A percentile compares a stretch with the other conserved stretches of the same genome.
Evolutionary conservation across 2,113 vertebrate genomes (phyloP).

Genomic region (Myrmophylax atrothorax): DNA sequence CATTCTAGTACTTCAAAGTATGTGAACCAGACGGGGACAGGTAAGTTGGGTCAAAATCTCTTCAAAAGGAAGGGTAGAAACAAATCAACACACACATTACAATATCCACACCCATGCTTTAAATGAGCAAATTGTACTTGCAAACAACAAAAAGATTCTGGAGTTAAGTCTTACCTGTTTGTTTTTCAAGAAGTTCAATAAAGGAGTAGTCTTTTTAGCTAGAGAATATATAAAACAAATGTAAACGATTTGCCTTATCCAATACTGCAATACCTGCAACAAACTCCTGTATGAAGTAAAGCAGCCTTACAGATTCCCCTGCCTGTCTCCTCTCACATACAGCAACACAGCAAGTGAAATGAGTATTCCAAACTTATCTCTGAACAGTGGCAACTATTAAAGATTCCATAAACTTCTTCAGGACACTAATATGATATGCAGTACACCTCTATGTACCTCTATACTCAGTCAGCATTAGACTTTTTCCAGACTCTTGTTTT

Average conservation of each 20-base stretch:
- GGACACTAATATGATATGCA: neutral
- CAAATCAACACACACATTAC: neutral
- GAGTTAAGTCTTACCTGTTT: slow-evolving; percentile 87
- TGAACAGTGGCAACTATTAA: neutral
- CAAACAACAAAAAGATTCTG: neutral
- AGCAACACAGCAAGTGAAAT: neutral
- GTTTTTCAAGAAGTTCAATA: slow-evolving; percentile 97
- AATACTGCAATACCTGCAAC: neutral
- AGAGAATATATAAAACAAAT: slow-evolving; percentile 23
- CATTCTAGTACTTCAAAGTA: neutral
- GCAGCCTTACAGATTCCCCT: neutral
- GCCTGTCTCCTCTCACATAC: neutral
- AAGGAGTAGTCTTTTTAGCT: slow-evolving; percentile 97
- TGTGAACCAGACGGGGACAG: neutral
- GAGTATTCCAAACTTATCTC: neutral
- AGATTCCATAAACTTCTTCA: neutral
- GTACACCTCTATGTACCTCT: neutral
- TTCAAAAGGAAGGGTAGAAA: neutral
- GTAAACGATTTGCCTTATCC: neutral
- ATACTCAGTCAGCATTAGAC: neutral
- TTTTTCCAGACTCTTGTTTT: neutral
- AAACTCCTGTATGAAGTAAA: neutral
- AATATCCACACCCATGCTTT: neutral
- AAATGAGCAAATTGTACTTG: neutral
- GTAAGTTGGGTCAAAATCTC: neutral